Evolutionary conservation across 2,113 vertebrate species (phyloP), one percentile per base, ranked within the genome.

Genomic region (Monarcha castaneiventris): DNA sequence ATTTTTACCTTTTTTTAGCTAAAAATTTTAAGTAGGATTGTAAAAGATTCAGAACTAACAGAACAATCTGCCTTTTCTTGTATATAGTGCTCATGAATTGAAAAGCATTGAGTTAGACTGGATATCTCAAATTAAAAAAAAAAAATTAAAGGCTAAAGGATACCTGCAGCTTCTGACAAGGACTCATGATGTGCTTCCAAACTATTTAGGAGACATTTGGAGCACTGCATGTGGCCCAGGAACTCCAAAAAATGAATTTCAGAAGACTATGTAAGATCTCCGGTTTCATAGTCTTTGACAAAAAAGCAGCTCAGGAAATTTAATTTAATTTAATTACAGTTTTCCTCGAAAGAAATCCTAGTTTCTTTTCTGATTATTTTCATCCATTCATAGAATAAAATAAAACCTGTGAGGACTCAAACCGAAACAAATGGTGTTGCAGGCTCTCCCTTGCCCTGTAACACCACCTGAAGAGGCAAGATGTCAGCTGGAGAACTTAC

Each of bases 391-490:
- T 49, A 18, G 2, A 8, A 23, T 48, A 52, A 83, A 88, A 56
- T 22, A 61, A 64, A 79, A 64, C 4, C 6, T 37, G 2, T 58
- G 29, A 73, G 22, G 15, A 37, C 59, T 73, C 74, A 62, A 54
- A 74, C 15, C 64, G 49, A 56, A 88, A 76, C 6, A 37, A 52
- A 64, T 11, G 13, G 14, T 2, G 3, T 6, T 55, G 4, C 9
- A 62, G 51, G 7, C 13, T 69, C 51, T 58, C 2, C 0, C 3
- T 23, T 69, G 17, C 21, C 7, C 19, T 4, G 0, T 39, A 30
- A 48, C 10, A 33, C 16, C 35, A 37, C 22, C 14, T 10, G 4
- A 6, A 26, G 17, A 69, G 25, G 32, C 7, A 49, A 80, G 13
- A 3, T 46, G 9, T 3, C 29, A 55, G 35, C 11, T 81, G 51